phyloP scores from a whole-genome alignment of 1,140 invertebrate genomes.

The Sarcophaga peregrina region DNA sequence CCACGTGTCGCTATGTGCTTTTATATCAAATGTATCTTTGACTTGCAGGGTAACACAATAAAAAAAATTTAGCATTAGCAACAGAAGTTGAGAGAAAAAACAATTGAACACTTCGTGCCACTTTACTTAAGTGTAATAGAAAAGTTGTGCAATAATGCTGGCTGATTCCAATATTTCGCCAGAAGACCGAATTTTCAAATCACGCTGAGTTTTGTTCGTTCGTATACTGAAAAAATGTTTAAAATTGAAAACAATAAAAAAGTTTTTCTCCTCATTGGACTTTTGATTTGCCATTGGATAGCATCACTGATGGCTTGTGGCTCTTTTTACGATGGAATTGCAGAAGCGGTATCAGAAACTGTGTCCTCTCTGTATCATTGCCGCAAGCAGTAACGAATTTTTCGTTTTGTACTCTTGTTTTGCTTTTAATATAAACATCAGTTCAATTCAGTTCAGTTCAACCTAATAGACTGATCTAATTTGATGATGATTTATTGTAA shows the following conservation, averaged over 20 bases:
- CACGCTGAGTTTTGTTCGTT: conserved; percentile 37
- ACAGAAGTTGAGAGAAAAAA: conserved; percentile 15
- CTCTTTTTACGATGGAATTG: neutral
- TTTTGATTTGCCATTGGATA: too few species aligned
- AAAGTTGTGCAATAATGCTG: conserved; percentile 33
- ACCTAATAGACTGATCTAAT: conserved; percentile 28
- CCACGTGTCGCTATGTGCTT: too few species aligned
- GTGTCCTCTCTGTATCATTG: conserved; percentile 32
- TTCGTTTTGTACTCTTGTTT: neutral
- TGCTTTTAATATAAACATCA: neutral
- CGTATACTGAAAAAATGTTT: neutral
- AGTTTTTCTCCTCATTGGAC: too few species aligned
- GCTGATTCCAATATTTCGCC: conserved; percentile 24
- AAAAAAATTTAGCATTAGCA: neutral
- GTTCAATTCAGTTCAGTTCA: conserved; percentile 4
- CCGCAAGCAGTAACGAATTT: neutral
- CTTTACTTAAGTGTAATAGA: conserved; percentile 30
- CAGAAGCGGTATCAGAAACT: conserved; percentile 33
- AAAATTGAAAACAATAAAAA: neutral
- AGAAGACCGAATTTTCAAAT: conserved; percentile 39
- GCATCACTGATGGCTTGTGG: neutral
- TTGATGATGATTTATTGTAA: conserved; percentile 40
- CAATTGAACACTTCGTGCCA: conserved; percentile 41
- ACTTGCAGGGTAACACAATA: too few species aligned
- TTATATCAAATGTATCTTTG: too few species aligned